Evolutionary conservation across 2,888 invertebrate species (phyloP), one percentile per base, ranked within the genome.

Genomic region (Xanthostigma xanthostigma): DNA sequence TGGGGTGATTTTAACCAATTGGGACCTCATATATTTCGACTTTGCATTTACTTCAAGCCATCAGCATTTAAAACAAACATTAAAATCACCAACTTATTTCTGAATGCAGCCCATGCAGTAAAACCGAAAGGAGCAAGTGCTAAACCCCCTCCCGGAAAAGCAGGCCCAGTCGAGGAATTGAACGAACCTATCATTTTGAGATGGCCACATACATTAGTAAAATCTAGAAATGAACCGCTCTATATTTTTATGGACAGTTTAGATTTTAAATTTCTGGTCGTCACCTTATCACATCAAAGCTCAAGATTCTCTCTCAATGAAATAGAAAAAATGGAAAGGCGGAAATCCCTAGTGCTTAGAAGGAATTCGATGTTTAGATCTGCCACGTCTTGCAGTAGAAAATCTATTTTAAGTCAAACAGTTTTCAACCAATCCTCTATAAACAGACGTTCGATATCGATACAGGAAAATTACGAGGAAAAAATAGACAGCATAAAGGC

Each of bases 1-100:
- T 66, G 65, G 65, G 51, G 57, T 9, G 60, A 64, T 49, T 64
- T 62, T 46, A 54, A 58, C 8, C 54, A 61, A 36, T 42, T 66
- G 2, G 53, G 52, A 10, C 17, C 49, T 6, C 50, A 57, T 9
- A 54, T 66, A 6, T 50, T 52, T 8, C 35, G 48, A 17, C 13
- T 65, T 5, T 54, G 51, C 9, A 56, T 66, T 13, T 66, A 60
- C 51, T 62, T 61, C 44, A 63, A 61, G 50, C 59, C 63, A 0
- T 60, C 62, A 3, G 45, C 50, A 33, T 64, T 63, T 48, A 54
- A 53, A 39, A 50, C 56, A 2, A 57, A 58, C 43, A 49, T 55
- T 10, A 39, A 39, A 39, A 39, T 27, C 27, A 27, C 27, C 27
- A 27, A 27, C 27, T 27, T 27, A 6, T 6, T 27, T 27, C 6